phyloP scores from a whole-genome alignment of 2,113 vertebrate species.

The Urocynchramus pylzowi region DNA sequence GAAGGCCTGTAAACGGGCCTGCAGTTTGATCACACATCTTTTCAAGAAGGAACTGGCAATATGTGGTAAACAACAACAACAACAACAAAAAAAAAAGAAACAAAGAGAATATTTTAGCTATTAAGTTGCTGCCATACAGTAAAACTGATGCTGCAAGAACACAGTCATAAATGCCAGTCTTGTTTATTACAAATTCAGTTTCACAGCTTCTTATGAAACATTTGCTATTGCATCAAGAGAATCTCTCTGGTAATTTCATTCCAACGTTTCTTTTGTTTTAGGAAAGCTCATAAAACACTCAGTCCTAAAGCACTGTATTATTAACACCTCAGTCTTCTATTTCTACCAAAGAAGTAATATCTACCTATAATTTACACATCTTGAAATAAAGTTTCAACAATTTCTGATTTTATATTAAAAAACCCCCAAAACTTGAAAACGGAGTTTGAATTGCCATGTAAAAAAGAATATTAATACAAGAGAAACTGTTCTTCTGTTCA shows the following conservation, averaged over 20 bases:
- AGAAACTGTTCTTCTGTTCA: constrained; percentile 21
- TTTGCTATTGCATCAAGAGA: neutral
- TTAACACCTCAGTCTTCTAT: neutral
- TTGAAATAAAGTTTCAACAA: neutral
- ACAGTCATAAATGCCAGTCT: neutral
- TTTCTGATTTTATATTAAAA: neutral
- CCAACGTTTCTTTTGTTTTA: constrained; percentile 8
- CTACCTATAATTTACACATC: neutral
- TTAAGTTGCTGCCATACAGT: neutral
- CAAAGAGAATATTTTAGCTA: neutral
- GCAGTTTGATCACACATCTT: neutral
- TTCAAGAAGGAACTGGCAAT: constrained; percentile 25
- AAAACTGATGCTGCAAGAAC: neutral
- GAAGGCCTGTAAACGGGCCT: neutral
- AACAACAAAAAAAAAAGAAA: neutral
- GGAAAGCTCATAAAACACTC: neutral
- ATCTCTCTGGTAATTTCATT: neutral
- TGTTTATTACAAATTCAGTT: constrained; percentile 8
- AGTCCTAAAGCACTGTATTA: neutral
- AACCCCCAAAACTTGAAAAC: neutral
- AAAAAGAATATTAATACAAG: neutral
- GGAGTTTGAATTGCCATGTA: neutral
- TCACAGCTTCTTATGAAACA: constrained; percentile 20
- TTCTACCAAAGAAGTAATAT: neutral
- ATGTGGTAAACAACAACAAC: neutral